These are phyloP conservation scores for Sarcophaga bullata DNA, from an alignment of 1,140 invertebrate genomes.

Conservation along the genomic window DNA sequence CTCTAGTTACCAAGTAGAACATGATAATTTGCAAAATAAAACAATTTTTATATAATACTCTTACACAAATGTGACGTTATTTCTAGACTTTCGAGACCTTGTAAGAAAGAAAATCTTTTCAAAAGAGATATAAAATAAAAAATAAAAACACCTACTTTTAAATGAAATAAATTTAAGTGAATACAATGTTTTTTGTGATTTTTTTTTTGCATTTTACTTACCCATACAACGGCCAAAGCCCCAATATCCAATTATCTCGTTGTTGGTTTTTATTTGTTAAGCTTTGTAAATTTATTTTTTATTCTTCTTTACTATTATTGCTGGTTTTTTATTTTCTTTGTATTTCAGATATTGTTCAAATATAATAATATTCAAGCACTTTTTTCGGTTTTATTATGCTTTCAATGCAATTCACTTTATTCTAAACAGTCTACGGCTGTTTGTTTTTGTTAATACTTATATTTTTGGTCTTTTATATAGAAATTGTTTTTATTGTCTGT, in stretches of 20 bases:
- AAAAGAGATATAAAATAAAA: not conserved
- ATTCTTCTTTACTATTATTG: conserved; percentile 41
- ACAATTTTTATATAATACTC: too few species aligned
- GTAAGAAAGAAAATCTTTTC: not conserved
- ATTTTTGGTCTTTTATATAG: conserved; percentile 15
- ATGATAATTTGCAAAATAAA: too few species aligned
- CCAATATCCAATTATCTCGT: conserved; percentile 51
- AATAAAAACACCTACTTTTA: too few species aligned
- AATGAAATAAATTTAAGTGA: not conserved
- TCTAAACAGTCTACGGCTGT: not conserved
- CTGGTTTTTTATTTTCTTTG: not conserved
- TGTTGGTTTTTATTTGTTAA: conserved; percentile 27
- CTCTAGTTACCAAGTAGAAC: too few species aligned
- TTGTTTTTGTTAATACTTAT: conserved; percentile 44
- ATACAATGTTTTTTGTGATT: not conserved
- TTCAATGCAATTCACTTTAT: conserved; percentile 39
- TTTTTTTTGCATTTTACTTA: conserved; percentile 51
- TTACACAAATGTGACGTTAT: too few species aligned
- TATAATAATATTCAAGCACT: conserved; percentile 21
- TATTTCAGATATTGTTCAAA: not conserved
- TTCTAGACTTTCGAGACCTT: too few species aligned
- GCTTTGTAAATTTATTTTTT: conserved; percentile 51
- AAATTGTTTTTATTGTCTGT: not conserved
- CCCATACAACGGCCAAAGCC: conserved; percentile 66
- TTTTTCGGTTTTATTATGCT: conserved; percentile 28